A percentile compares a stretch with the other conserved stretches of the same genome.
These are phyloP conservation scores for Hirtodrosophila alboralis DNA, from an alignment of 2,888 invertebrate genomes.

Conservation along the genomic window DNA sequence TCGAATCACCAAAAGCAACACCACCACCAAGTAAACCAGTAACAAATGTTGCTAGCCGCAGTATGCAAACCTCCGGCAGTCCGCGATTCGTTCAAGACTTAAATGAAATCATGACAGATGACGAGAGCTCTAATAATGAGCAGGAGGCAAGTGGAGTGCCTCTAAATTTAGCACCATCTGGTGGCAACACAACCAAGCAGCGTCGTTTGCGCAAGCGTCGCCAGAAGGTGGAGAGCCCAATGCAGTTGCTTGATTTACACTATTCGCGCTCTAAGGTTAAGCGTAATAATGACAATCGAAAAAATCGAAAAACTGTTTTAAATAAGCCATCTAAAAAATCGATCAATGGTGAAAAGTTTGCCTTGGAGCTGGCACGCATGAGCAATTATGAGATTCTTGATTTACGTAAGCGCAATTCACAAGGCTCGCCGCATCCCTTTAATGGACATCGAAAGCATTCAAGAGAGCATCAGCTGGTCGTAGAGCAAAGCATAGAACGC, in stretches of 20 bases:
- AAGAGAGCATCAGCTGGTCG: constrained; percentile 38
- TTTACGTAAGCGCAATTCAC: constrained; percentile 76
- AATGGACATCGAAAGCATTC: constrained; percentile 40
- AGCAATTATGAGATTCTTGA: constrained; percentile 80
- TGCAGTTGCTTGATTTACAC: constrained; percentile 55
- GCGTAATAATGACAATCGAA: neutral
- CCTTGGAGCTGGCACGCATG: constrained; percentile 72
- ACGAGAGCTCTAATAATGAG: constrained; percentile 59
- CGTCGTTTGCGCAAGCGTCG: constrained; percentile 14
- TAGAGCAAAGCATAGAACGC: constrained; percentile 61
- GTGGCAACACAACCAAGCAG: constrained; percentile 21
- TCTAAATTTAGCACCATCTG: constrained; percentile 47
- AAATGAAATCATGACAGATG: constrained; percentile 58
- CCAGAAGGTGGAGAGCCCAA: constrained; percentile 9
- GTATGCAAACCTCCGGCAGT: constrained; percentile 39
- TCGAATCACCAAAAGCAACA: neutral
- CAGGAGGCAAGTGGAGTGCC: constrained; percentile 29
- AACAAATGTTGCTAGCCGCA: constrained; percentile 23
- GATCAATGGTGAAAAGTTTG: constrained; percentile 79
- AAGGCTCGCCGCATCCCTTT: constrained; percentile 43
- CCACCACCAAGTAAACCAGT: neutral
- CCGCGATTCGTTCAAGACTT: constrained; percentile 3
- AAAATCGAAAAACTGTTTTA: constrained; percentile 28
- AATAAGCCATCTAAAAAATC: constrained; percentile 70
- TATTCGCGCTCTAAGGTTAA: constrained; percentile 31